Conservation (phyloP, 2,113 vertebrate genomes). For the Lagopus leucura region DNA sequence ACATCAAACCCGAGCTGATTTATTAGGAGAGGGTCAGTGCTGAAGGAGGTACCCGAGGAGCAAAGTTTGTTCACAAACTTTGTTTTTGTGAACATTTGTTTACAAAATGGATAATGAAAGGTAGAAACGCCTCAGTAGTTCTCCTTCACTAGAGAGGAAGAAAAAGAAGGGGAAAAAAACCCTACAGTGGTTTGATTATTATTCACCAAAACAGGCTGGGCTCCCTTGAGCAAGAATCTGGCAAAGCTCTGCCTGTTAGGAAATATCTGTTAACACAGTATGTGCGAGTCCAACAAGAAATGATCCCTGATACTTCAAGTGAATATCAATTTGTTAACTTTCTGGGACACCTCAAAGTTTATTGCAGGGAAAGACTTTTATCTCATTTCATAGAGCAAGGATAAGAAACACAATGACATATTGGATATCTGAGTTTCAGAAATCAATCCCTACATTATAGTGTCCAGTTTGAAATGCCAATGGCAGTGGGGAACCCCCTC, state of each 20-base stretch:
- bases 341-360: neutral
- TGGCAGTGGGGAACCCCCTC: neutral
- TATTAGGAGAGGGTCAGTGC: neutral
- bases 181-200: neutral
- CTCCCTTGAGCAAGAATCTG: neutral
- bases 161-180: neutral
- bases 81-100: too few relatives aligned
- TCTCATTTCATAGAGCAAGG: neutral
- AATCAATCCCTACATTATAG: neutral
- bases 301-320: neutral
- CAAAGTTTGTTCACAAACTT: neutral
- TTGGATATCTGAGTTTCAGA: neutral
- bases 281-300: neutral
- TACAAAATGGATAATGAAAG: too few relatives aligned
- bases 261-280: neutral
- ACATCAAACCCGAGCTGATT: neutral
- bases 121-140: neutral
- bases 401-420: neutral
- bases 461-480: neutral
- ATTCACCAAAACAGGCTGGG: neutral
- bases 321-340: neutral
- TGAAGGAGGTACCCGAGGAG: accelerated
- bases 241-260: neutral
- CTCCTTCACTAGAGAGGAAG: neutral
- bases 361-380: neutral